Evolutionary conservation across 2,113 vertebrate species (phyloP).

Genomic region (Macquaria australasica): DNA sequence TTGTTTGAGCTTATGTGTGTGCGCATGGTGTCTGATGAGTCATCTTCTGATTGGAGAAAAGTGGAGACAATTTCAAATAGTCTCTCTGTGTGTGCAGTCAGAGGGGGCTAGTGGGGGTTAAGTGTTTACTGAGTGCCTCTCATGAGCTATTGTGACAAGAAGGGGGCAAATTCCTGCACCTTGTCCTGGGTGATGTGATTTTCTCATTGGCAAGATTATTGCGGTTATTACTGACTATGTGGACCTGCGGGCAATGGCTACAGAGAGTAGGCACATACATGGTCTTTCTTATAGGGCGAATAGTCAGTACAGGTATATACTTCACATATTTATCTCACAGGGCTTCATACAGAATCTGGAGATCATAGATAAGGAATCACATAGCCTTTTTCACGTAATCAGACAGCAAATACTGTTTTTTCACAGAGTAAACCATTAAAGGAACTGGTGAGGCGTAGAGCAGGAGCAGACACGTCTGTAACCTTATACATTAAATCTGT

Average conservation of each 20-base stretch:
- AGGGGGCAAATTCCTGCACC: slow-evolving; percentile 73
- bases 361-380: slow-evolving; percentile 45
- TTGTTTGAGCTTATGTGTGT: neutral
- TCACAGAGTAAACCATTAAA: slow-evolving; percentile 69
- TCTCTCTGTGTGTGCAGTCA: slow-evolving; percentile 47
- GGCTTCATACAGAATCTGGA: slow-evolving; percentile 37
- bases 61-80: slow-evolving; percentile 32
- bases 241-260: slow-evolving; percentile 6
- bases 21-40: slow-evolving; percentile 1
- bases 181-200: slow-evolving; percentile 71
- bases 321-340: slow-evolving; percentile 17
- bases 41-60: slow-evolving; percentile 19
- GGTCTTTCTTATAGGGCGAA: neutral
- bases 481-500: slow-evolving; percentile 84
- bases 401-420: slow-evolving; percentile 57
- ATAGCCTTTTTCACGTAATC: slow-evolving; percentile 46
- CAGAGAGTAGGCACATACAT: slow-evolving; percentile 9
- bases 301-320: slow-evolving; percentile 9
- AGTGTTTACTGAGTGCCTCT: slow-evolving; percentile 76
- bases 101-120: slow-evolving; percentile 43
- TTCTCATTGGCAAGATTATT: slow-evolving; percentile 50
- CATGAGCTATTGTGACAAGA: slow-evolving; percentile 67
- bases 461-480: slow-evolving; percentile 78
- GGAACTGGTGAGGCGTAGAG: slow-evolving; percentile 57
- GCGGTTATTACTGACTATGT: slow-evolving; percentile 46